Evolutionary conservation across 1,140 invertebrate species (phyloP).

Genomic region (Calephelis virginiensis): DNA sequence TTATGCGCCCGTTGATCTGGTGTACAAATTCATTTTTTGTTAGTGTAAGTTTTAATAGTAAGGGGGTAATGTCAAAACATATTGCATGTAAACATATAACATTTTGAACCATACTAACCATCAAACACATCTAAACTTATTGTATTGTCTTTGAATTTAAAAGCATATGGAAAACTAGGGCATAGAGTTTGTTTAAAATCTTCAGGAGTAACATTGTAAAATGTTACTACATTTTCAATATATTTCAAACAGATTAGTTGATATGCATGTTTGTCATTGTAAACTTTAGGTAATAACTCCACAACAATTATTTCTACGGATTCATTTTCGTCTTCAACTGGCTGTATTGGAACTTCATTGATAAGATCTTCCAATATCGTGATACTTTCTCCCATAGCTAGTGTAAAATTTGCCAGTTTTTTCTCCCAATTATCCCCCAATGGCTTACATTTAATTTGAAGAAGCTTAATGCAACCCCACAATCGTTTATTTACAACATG

Average conservation of each 20-base stretch:
- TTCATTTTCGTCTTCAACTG: constrained; percentile 15
- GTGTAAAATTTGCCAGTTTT: not conserved
- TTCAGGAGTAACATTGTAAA: constrained; percentile 53
- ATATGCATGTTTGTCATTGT: constrained; percentile 43
- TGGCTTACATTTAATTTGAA: constrained; percentile 18
- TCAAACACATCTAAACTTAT: constrained; percentile 34
- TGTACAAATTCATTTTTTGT: too few relatives aligned
- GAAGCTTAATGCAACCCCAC: constrained; percentile 47
- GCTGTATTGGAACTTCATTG: not conserved
- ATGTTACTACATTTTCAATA: constrained; percentile 33
- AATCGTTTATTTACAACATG: constrained; percentile 65
- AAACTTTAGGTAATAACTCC: constrained; percentile 56
- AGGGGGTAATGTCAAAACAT: too few relatives aligned
- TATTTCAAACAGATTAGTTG: constrained; percentile 48
- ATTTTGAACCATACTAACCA: not conserved
- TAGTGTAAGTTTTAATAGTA: too few relatives aligned
- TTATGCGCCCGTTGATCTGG: too few relatives aligned
- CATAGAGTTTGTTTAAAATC: constrained; percentile 44
- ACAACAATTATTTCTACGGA: constrained; percentile 42
- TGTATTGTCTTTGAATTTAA: constrained; percentile 36
- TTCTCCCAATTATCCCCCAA: not conserved
- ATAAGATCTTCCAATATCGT: constrained; percentile 1
- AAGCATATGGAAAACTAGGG: constrained; percentile 50
- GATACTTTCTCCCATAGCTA: not conserved
- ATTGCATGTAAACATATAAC: not conserved